Evolutionary conservation across 2,797 vertebrate genomes (phyloP).

Genomic region (Sebastes miniatus): DNA sequence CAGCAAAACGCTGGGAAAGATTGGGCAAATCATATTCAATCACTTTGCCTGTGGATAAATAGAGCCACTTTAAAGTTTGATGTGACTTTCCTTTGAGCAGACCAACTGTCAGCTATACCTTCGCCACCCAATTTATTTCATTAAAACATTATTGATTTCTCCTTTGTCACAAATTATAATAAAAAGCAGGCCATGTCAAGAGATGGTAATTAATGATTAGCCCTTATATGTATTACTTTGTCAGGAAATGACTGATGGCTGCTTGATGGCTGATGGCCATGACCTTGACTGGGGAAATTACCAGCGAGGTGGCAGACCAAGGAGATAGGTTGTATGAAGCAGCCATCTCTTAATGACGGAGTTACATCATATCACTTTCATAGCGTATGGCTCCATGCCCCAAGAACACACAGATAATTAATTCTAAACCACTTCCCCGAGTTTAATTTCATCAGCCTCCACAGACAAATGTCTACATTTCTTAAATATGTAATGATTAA

Average conservation of each 20-base stretch:
- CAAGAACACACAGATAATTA: constrained; percentile 45
- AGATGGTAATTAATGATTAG: constrained; percentile 70
- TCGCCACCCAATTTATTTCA: constrained; percentile 52
- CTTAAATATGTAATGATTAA: constrained; percentile 1
- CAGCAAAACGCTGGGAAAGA: constrained; percentile 60
- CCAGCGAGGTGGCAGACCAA: constrained; percentile 50
- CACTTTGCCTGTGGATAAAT: constrained; percentile 56
- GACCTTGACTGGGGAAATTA: constrained; percentile 71
- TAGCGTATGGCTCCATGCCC: constrained; percentile 44
- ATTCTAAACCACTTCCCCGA: constrained; percentile 31
- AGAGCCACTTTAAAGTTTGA: constrained; percentile 66
- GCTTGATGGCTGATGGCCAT: constrained; percentile 65
- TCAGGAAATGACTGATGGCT: constrained; percentile 64
- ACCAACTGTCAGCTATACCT: constrained; percentile 21
- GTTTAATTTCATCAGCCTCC: constrained; percentile 19
- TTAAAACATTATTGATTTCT: constrained; percentile 74
- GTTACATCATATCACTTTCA: constrained; percentile 50
- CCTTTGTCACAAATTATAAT: constrained; percentile 68
- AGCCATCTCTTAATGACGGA: constrained; percentile 62
- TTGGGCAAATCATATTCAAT: constrained; percentile 71
- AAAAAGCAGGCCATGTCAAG: constrained; percentile 61
- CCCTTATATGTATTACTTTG: constrained; percentile 67
- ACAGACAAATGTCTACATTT: constrained; percentile 2
- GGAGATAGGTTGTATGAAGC: constrained; percentile 54
- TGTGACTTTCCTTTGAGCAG: constrained; percentile 50